Evolutionary conservation across 2,797 vertebrate genomes (phyloP).

Genomic region (Cercopithecus petaurista): DNA sequence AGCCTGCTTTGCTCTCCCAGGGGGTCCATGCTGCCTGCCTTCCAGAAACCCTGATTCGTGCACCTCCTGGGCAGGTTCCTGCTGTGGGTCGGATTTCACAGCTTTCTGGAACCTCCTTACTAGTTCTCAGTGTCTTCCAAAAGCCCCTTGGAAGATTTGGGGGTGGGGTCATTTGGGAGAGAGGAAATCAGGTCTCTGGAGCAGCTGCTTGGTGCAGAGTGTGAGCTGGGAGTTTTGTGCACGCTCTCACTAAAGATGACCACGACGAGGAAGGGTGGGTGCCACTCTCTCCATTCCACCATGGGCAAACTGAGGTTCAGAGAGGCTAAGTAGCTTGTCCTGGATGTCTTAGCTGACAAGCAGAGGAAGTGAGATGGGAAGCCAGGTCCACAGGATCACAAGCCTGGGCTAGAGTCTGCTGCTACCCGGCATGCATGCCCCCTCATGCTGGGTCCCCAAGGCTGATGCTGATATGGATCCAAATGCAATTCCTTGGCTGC

Average conservation of each 20-base stretch:
- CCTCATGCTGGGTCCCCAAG: background rate
- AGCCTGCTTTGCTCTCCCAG: background rate
- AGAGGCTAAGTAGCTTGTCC: background rate
- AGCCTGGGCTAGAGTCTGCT: background rate
- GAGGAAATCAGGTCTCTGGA: background rate
- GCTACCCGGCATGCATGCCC: fast-evolving
- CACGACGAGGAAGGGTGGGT: background rate
- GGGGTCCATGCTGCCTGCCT: background rate
- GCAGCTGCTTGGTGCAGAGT: fast-evolving
- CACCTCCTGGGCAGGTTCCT: background rate
- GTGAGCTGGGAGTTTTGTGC: fast-evolving
- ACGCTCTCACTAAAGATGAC: background rate
- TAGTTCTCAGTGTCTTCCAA: background rate
- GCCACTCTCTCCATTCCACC: background rate
- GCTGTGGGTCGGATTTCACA: background rate
- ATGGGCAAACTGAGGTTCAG: background rate
- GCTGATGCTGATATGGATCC: background rate
- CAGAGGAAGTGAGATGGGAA: background rate
- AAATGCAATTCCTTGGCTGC: background rate
- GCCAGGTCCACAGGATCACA: fast-evolving
- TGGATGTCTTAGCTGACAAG: background rate
- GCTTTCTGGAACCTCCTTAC: background rate
- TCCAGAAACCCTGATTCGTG: background rate
- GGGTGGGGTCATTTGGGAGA: background rate
- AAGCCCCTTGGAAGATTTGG: background rate